Percentiles rank a stretch among this genome's conserved stretches.
Evolutionary conservation across 2,888 invertebrate species (phyloP).

Genomic region (Himalopsyche tibetana): DNA sequence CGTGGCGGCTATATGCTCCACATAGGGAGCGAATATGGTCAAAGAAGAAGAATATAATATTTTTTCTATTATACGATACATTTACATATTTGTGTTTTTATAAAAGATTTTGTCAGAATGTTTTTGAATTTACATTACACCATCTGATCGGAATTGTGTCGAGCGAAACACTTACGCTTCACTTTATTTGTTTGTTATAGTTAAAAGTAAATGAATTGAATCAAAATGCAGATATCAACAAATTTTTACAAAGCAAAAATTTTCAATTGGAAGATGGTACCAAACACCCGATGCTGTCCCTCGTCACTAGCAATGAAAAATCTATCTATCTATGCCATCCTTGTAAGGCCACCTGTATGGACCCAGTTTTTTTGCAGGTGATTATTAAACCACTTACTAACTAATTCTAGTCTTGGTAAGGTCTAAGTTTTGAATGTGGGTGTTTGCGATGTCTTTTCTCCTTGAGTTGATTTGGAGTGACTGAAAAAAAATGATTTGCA

Average conservation of each 20-base stretch:
- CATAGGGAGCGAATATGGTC: no score
- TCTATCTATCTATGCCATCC: slow-evolving; percentile 77
- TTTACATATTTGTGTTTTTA: no score
- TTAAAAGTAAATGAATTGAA: not conserved
- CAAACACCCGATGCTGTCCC: slow-evolving; percentile 73
- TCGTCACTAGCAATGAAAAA: slow-evolving; percentile 72
- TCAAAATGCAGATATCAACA: slow-evolving; percentile 44
- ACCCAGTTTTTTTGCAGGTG: slow-evolving; percentile 74
- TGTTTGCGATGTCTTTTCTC: no score
- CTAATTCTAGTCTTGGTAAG: not conserved
- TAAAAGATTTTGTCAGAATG: no score
- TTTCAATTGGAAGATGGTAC: slow-evolving; percentile 74
- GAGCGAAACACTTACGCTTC: no score
- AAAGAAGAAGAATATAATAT: no score
- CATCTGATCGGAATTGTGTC: no score
- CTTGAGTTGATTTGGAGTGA: not conserved
- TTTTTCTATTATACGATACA: no score
- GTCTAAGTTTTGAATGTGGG: not conserved
- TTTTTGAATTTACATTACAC: no score
- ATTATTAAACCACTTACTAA: not conserved
- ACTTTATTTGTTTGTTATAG: not conserved
- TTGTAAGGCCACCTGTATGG: slow-evolving; percentile 75
- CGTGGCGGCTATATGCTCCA: no score
- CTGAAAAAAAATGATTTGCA: not conserved
- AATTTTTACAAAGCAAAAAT: slow-evolving; percentile 56